A percentile compares a stretch with the other conserved stretches of the same genome.
These are phyloP conservation scores for Protobothrops flavoviridis DNA, from an alignment of 2,113 vertebrate species.

Conservation along the genomic window DNA sequence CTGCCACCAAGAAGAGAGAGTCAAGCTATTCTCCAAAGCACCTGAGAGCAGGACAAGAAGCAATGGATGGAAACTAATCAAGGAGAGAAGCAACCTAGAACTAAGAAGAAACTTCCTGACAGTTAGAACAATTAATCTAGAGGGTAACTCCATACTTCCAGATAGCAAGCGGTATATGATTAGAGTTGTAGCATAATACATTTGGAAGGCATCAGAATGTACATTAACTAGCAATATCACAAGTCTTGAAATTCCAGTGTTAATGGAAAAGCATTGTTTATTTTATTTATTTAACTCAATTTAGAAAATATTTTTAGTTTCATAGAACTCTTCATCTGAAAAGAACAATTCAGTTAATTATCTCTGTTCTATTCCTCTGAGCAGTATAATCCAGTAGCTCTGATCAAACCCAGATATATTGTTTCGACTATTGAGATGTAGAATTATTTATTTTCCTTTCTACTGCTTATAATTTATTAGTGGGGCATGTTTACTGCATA, in stretches of 20 bases:
- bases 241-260: not conserved
- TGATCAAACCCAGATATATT: not conserved
- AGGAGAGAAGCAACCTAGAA: not conserved
- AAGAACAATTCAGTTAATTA: not conserved
- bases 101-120: not conserved
- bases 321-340: not conserved
- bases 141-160: not conserved
- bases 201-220: not conserved
- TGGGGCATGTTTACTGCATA: not conserved
- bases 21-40: not conserved
- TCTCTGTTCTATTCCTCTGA: not conserved
- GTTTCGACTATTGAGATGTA: not conserved
- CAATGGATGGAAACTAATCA: not conserved
- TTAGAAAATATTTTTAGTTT: not conserved
- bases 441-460: fast-evolving
- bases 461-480: not conserved
- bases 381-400: not conserved
- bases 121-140: not conserved
- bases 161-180: not conserved
- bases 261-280: not conserved
- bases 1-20: not conserved
- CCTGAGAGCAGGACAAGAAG: not conserved
- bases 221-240: not conserved
- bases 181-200: not conserved
- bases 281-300: not conserved